A percentile compares a stretch with the other conserved stretches of the same genome.
Evolutionary conservation across 1,140 invertebrate species (phyloP).

Genomic region (Cydia fagiglandana): DNA sequence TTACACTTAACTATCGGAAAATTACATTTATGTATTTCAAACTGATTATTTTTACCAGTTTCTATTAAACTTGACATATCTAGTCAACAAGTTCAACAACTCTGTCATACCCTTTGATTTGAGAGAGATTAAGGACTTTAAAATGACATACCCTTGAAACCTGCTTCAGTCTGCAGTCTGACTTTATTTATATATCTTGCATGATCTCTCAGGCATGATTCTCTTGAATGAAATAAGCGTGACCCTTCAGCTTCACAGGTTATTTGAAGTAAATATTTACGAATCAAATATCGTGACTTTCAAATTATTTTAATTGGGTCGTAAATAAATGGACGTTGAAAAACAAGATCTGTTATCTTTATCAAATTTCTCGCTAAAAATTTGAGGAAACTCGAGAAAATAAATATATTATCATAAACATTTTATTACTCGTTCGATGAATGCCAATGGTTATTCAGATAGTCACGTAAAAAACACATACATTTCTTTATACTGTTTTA

Average conservation of each 20-base stretch:
- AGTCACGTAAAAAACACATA: constrained; percentile 27
- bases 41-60: too few relatives aligned
- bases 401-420: constrained; percentile 22
- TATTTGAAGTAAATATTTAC: not conserved
- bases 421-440: constrained; percentile 31
- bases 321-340: not conserved
- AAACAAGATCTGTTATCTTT: constrained; percentile 18
- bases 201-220: not conserved
- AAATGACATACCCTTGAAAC: too few relatives aligned
- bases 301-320: not conserved
- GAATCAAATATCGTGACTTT: not conserved
- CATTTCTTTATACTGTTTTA: constrained; percentile 18
- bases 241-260: not conserved
- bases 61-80: too few relatives aligned
- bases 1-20: too few relatives aligned
- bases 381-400: not conserved
- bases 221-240: not conserved
- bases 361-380: constrained; percentile 10
- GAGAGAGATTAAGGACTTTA: too few relatives aligned
- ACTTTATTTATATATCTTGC: not conserved
- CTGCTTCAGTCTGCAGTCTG: not conserved
- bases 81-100: too few relatives aligned
- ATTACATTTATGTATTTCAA: too few relatives aligned
- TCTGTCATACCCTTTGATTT: too few relatives aligned
- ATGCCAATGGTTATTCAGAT: constrained; percentile 15